A percentile compares a stretch with the other conserved stretches of the same genome.
Evolutionary conservation across 92 coral and sea anemone species (phyloP).

Genomic region (Porites evermanni): DNA sequence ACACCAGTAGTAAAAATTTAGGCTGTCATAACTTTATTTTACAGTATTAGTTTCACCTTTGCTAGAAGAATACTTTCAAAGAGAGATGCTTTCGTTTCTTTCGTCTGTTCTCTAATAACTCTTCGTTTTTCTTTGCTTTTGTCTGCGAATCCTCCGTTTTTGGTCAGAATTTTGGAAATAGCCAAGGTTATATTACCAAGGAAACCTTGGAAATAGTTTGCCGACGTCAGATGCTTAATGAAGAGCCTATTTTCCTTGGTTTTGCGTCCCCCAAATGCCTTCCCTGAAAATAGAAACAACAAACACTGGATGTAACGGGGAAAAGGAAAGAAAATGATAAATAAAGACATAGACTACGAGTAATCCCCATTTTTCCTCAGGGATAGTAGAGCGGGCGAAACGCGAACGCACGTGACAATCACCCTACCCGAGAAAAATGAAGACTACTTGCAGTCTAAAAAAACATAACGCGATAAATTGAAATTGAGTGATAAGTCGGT

Average conservation of each 20-base stretch:
- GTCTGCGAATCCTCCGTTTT: background rate
- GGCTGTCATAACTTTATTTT: background rate
- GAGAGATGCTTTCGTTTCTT: background rate
- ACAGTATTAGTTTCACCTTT: background rate
- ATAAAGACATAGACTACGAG: too few species aligned
- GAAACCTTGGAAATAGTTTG: background rate
- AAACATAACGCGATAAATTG: too few species aligned
- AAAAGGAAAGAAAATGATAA: too few species aligned
- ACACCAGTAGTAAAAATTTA: too few species aligned
- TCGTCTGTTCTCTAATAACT: constrained; percentile 9
- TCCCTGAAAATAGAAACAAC: constrained; percentile 1
- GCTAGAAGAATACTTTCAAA: background rate
- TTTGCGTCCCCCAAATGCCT: constrained; percentile 22
- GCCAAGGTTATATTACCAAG: background rate
- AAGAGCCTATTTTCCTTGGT: constrained; percentile 15
- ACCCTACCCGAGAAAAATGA: too few species aligned
- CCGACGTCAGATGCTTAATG: constrained; percentile 1
- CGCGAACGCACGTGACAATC: too few species aligned
- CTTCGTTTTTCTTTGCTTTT: constrained; percentile 7
- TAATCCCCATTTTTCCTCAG: too few species aligned
- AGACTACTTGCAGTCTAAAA: too few species aligned
- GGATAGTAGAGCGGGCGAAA: too few species aligned
- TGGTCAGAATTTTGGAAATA: background rate
- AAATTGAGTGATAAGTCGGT: too few species aligned
- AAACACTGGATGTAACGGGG: too few species aligned